Base-by-base conservation (phyloP, 2,113 vertebrate species). In the Pseudolaguvia tuberculata region DNA sequence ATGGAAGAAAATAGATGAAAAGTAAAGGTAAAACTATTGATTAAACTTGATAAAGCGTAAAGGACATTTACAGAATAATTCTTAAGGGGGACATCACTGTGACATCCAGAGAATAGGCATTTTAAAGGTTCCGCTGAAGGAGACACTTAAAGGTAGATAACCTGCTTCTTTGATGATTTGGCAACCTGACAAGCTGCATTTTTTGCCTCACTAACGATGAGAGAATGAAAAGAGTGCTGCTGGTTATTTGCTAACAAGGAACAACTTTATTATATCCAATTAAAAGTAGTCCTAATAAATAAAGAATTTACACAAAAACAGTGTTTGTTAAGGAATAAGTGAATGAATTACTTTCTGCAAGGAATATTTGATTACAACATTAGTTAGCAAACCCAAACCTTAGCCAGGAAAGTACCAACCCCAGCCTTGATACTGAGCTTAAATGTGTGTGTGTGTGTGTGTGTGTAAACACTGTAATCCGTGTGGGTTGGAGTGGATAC, bases 401-500 rank as follows among this genome's bases (percentile, higher is more conserved):
- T 42, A 42, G 17, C 17, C 2, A 42, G 4, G 9, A 42, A 4
- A 42, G 39, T 42, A 9, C 39, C 39, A 65, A 66, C 25, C 42
- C 47, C 62, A 66, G 29, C 6, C 6, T 2, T 66, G 15, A 66
- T 27, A 13, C 10, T 45, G n/a, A 63, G 61, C n/a, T 23, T 23
- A 14, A 25, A 5, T 23, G n/a, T 5, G 29, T 21, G 4, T 42
- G 10, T 42, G 9, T 23, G n/a, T 5, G 9, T 23, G n/a, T 5
- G 29, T 21, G 4, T 42, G 10, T 42, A 5, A 2, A 50, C 29
- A 20, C 25, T 29, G 66, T 35, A 53, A 45, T 53, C 17, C 13
- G 6, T 29, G 17, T 15, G 29, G 31, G 45, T 66, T 20, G 25
- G 20, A 73, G 29, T 53, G 48, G 72, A 73, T 63, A 58, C 52